Evolutionary conservation across 2,113 vertebrate genomes (phyloP).

Genomic region (Phodopus roborovskii): DNA sequence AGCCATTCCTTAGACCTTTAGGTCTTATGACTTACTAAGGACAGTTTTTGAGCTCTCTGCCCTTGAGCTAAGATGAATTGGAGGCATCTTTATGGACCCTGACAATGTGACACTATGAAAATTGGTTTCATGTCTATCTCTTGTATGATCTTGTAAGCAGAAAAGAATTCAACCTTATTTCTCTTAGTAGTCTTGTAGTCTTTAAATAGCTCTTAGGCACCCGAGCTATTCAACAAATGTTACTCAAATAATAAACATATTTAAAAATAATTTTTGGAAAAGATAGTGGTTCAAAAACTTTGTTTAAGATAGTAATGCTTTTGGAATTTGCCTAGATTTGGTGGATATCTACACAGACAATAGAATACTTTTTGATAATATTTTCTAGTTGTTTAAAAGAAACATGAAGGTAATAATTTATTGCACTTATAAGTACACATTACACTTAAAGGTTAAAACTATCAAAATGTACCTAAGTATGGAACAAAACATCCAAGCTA

Average conservation of each 20-base stretch:
- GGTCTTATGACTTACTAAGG: no score
- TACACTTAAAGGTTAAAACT: neutral
- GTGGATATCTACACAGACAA: neutral
- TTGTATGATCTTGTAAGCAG: neutral
- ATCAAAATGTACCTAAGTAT: neutral
- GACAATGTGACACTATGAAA: neutral
- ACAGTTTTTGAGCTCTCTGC: no score
- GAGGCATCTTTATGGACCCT: no score
- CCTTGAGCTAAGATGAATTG: no score
- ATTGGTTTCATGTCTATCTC: neutral
- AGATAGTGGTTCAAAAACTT: neutral
- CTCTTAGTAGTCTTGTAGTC: neutral
- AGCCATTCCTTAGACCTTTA: no score
- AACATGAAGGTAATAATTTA: neutral
- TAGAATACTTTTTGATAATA: neutral
- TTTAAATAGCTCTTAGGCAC: neutral
- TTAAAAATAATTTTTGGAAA: slow-evolving; percentile 7
- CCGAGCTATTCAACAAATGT: neutral
- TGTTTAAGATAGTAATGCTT: neutral
- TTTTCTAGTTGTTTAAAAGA: neutral
- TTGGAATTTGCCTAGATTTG: neutral
- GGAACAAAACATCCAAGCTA: slow-evolving; percentile 7
- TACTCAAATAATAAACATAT: neutral
- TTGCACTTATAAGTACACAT: neutral
- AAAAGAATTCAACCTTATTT: slow-evolving; percentile 1